Evolutionary conservation across 2,113 vertebrate species (phyloP), one percentile per base, ranked within the genome.

Genomic region (Salminus brasiliensis): DNA sequence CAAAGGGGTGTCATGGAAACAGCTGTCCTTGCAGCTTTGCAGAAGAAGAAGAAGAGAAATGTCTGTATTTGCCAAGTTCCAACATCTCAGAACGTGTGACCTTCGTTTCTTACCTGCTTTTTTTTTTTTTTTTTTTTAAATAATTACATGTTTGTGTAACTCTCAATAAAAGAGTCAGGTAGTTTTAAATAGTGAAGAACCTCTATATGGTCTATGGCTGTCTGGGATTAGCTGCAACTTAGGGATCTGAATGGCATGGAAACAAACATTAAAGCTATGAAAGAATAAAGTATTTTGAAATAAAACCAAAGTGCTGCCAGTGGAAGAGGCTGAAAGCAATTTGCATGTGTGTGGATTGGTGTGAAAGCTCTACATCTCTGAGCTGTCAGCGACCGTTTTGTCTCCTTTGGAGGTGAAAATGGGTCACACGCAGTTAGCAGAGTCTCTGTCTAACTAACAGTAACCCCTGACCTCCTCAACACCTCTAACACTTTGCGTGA

Each of bases 241-340:
- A n/a, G n/a, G n/a, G 78, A 72, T 82, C 88, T 91, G 84, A 88
- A 95, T 95, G 95, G 96, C 96, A 97, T 97, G 96, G 94, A 95
- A 96, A 95, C 95, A 94, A 95, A 88, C 94, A 92, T 95, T 92
- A 95, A 92, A 88, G 88, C 87, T 78, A 86, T 80, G 65, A 57
- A 88, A 95, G 88, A 95, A 96, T 91, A 88, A 87, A 87, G 91
- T 98, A 98, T 98, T 99, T 99, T 99, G 96, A 98, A 99, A 98
- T 96, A 96, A 98, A 89, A 92, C 89, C 87, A n/a, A n/a, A 82
- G 85, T 85, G 86, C 68, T 77, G 67, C 71, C 9, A 12, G 34
- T 66, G 62, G 34, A 34, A 11, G 34, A n/a, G 41, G 16, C 36
- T 39, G n/a, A 32, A 41, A 53, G 63, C 68, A 32, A n/a, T 62